A percentile compares a stretch with the other conserved stretches of the same genome.
Evolutionary conservation across 2,888 invertebrate species (phyloP).

Genomic region (Actias luna): DNA sequence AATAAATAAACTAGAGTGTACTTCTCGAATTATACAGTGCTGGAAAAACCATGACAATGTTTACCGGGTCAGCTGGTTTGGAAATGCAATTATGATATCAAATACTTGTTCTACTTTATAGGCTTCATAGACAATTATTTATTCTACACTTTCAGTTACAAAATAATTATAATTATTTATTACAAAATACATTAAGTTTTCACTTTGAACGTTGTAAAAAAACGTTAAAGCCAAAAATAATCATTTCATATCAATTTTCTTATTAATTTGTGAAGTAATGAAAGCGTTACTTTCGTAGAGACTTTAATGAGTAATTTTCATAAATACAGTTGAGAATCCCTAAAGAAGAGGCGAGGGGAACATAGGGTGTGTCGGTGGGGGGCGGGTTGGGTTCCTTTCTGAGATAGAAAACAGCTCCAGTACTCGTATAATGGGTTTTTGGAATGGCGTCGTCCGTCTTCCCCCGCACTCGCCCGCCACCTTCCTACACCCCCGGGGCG

Average conservation of each 20-base stretch:
- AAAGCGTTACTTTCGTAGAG: constrained; percentile 80
- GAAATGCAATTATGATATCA: too few species aligned
- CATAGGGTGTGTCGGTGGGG: constrained; percentile 38
- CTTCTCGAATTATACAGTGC: too few species aligned
- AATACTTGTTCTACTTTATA: neutral
- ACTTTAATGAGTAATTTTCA: constrained; percentile 82
- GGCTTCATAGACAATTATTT: neutral
- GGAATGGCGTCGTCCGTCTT: constrained; percentile 88
- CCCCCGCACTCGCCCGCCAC: constrained; percentile 61
- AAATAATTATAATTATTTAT: neutral
- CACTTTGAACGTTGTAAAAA: constrained; percentile 6
- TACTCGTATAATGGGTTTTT: constrained; percentile 86
- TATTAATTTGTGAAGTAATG: constrained; percentile 79
- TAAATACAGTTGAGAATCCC: constrained; percentile 80
- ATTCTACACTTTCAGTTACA: neutral
- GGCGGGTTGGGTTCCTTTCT: constrained; percentile 70
- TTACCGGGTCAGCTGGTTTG: too few species aligned
- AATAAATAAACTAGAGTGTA: too few species aligned
- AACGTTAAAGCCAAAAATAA: constrained; percentile 33
- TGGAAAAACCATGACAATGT: too few species aligned
- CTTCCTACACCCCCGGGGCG: constrained; percentile 57
- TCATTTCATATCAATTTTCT: constrained; percentile 78
- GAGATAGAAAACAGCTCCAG: constrained; percentile 83
- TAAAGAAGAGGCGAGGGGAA: constrained; percentile 45
- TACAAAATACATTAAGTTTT: neutral